Percentiles rank a stretch among this genome's conserved stretches.
These are phyloP conservation scores for Zalophus californianus DNA, from an alignment of 2,797 vertebrate species.

Conservation along the genomic window DNA sequence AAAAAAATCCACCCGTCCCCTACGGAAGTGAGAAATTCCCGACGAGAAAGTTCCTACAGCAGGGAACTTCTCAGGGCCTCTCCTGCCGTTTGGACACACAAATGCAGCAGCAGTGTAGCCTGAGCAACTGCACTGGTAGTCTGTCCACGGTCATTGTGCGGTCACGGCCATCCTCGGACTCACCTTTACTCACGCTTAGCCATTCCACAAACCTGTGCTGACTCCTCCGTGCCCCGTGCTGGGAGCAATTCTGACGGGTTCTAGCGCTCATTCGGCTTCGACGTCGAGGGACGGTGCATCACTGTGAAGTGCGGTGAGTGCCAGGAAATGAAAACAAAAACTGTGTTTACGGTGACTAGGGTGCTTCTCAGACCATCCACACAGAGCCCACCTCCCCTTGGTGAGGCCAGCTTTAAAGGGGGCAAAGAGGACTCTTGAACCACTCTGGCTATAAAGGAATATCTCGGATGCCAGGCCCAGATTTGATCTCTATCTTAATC, in stretches of 20 bases:
- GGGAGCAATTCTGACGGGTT: background rate
- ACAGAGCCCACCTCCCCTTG: background rate
- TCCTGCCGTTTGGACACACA: background rate
- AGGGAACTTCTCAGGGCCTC: background rate
- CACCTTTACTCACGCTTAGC: background rate
- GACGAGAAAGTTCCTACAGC: background rate
- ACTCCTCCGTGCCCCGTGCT: background rate
- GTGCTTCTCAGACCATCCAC: background rate
- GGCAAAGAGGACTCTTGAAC: background rate
- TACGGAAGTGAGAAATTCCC: background rate
- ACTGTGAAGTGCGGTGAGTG: background rate
- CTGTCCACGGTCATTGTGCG: background rate
- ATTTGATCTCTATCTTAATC: background rate
- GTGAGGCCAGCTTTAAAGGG: background rate
- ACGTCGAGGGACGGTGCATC: background rate
- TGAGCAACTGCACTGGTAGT: background rate
- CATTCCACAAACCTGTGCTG: background rate
- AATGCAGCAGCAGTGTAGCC: rapidly evolving
- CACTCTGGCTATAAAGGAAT: background rate
- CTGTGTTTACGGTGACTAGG: background rate
- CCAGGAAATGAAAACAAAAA: background rate
- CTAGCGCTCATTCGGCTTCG: background rate
- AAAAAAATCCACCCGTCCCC: background rate
- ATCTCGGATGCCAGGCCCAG: background rate
- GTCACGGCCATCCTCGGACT: background rate